Evolutionary conservation across 2,888 invertebrate species (phyloP).

Genomic region (Drepanosiphum platanoidis): DNA sequence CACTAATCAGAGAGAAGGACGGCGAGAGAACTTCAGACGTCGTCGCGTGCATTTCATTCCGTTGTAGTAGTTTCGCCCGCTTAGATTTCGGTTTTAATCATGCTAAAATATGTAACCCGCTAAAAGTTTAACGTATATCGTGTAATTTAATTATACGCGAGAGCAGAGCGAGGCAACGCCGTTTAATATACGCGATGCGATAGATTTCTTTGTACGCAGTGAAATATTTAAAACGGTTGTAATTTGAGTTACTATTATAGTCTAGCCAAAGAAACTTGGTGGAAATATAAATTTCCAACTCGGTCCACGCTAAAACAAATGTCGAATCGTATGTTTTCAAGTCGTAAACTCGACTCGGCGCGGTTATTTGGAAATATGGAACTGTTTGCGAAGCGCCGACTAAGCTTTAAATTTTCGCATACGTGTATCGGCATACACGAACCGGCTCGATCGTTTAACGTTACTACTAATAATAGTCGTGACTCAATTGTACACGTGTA

Average conservation of each 20-base stretch:
- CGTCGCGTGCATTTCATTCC: not conserved
- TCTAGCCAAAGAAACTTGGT: not conserved
- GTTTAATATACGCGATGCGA: not conserved
- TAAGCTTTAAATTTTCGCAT: not conserved
- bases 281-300: not conserved
- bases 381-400: not conserved
- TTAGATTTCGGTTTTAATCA: not conserved
- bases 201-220: not conserved
- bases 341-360: not conserved
- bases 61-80: not conserved
- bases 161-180: not conserved
- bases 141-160: not conserved
- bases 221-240: not conserved
- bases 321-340: not conserved
- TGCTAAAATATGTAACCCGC: conserved; percentile 2
- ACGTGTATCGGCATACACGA: not conserved
- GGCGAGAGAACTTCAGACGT: not conserved
- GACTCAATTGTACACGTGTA: not conserved
- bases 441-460: not conserved
- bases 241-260: not conserved
- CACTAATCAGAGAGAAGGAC: not conserved
- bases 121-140: conserved; percentile 1
- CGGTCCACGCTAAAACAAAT: not conserved
- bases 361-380: not conserved
- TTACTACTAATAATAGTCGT: not conserved